phyloP scores from a whole-genome alignment of 2,797 vertebrate genomes.

The Knipowitschia caucasica region DNA sequence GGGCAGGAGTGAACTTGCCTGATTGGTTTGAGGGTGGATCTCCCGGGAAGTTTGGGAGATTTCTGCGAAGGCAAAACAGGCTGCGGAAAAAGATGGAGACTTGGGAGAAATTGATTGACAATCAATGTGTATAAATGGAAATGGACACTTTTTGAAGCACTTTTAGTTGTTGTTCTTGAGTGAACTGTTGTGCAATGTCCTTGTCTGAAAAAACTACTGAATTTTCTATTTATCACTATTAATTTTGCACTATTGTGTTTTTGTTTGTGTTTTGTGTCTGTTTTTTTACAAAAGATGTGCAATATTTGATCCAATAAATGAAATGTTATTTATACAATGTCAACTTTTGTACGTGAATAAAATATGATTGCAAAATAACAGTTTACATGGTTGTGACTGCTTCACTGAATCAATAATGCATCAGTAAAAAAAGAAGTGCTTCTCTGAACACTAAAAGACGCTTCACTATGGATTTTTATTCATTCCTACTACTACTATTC shows the following conservation, averaged over 20 bases:
- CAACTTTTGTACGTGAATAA: conserved; percentile 40
- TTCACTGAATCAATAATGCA: too few relatives aligned
- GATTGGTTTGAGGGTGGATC: neutral
- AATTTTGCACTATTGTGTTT: conserved; percentile 43
- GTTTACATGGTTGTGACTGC: conserved; percentile 2
- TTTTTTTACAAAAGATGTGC: conserved; percentile 44
- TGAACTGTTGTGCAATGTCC: conserved; percentile 35
- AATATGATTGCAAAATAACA: conserved; percentile 39
- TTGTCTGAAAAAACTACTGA: conserved; percentile 27
- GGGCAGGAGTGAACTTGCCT: neutral
- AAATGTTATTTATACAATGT: conserved; percentile 44
- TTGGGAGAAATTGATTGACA: conserved; percentile 25
- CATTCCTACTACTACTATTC: too few relatives aligned
- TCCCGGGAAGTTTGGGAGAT: conserved; percentile 1
- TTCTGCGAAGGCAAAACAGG: conserved; percentile 1
- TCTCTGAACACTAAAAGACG: too few relatives aligned
- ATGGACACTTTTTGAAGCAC: conserved; percentile 28
- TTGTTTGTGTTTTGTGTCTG: conserved; percentile 46
- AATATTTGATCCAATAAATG: conserved; percentile 23
- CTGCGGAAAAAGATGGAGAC: neutral
- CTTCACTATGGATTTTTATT: too few relatives aligned
- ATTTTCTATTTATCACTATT: conserved; percentile 58
- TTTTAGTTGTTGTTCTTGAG: conserved; percentile 38
- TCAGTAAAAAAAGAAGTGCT: too few relatives aligned
- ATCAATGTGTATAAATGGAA: conserved; percentile 15